These are phyloP conservation scores for Thripadectes ignobilis DNA, from an alignment of 2,797 vertebrate species.

Conservation along the genomic window DNA sequence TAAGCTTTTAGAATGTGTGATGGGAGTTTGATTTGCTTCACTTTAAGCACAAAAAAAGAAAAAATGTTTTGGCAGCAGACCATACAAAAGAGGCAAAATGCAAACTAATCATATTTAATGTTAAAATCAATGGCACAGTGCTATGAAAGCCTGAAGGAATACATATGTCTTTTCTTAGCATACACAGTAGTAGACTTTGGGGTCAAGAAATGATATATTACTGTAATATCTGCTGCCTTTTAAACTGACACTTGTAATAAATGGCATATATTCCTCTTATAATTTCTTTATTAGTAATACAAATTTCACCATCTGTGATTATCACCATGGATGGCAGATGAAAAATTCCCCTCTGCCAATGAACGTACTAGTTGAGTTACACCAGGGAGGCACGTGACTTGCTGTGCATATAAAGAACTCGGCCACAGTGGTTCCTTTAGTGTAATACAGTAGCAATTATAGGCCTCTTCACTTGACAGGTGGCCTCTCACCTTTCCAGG, in stretches of 20 bases:
- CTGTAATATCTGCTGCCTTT: conserved; percentile 43
- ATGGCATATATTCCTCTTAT: conserved; percentile 2
- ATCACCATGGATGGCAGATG: background rate
- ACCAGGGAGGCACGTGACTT: background rate
- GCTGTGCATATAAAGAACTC: background rate
- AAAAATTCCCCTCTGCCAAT: background rate
- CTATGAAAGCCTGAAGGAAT: conserved; percentile 49
- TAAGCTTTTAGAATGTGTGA: background rate
- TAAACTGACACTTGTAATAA: conserved; percentile 46
- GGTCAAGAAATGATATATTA: conserved; percentile 46
- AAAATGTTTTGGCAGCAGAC: conserved; percentile 48
- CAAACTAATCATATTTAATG: conserved; percentile 68
- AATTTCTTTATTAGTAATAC: conserved; percentile 58
- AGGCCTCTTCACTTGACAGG: background rate
- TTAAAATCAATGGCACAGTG: conserved; percentile 66
- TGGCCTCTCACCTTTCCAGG: background rate
- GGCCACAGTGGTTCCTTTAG: background rate
- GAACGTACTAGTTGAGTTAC: background rate
- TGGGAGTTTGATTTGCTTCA: background rate
- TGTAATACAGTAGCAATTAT: background rate
- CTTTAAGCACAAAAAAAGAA: conserved; percentile 44
- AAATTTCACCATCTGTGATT: conserved; percentile 56
- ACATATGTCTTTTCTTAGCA: conserved; percentile 52
- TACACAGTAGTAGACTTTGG: background rate
- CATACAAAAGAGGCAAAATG: conserved; percentile 52